Percentiles rank a stretch among this genome's conserved stretches.
These are phyloP conservation scores for Dermochelys coriacea DNA, from an alignment of 2,797 vertebrate genomes.

Conservation along the genomic window DNA sequence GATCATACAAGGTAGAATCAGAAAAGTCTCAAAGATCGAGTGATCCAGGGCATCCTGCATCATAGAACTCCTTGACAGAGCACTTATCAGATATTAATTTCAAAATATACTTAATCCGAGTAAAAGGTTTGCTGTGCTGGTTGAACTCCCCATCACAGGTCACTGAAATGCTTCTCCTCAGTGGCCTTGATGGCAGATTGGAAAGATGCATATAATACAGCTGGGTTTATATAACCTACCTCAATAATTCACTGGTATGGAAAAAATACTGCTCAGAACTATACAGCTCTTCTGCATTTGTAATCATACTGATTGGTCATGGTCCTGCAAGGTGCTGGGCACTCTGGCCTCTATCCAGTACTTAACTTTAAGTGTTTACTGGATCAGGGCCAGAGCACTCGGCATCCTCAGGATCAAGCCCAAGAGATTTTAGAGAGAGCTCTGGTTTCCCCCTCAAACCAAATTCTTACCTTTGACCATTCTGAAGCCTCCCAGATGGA, in stretches of 20 bases:
- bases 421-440: neutral
- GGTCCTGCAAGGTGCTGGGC: neutral
- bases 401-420: neutral
- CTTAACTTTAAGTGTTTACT: neutral
- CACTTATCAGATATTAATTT: conserved; percentile 30
- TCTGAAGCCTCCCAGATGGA: conserved; percentile 94
- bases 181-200: conserved; percentile 24
- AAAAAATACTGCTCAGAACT: conserved; percentile 26
- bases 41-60: neutral
- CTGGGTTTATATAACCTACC: neutral
- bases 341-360: rapidly evolving
- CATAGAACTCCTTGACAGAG: neutral
- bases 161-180: conserved; percentile 1
- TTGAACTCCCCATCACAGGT: conserved; percentile 14
- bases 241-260: neutral
- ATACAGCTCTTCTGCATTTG: neutral
- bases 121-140: conserved; percentile 22
- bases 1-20: neutral
- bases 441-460: neutral
- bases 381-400: no score
- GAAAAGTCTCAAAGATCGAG: neutral
- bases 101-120: conserved; percentile 4
- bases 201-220: neutral
- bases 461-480: conserved; percentile 91
- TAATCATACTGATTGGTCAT: neutral